These are phyloP conservation scores for Phataginus tetradactyla DNA, from an alignment of 2,797 vertebrate genomes.

Conservation along the genomic window DNA sequence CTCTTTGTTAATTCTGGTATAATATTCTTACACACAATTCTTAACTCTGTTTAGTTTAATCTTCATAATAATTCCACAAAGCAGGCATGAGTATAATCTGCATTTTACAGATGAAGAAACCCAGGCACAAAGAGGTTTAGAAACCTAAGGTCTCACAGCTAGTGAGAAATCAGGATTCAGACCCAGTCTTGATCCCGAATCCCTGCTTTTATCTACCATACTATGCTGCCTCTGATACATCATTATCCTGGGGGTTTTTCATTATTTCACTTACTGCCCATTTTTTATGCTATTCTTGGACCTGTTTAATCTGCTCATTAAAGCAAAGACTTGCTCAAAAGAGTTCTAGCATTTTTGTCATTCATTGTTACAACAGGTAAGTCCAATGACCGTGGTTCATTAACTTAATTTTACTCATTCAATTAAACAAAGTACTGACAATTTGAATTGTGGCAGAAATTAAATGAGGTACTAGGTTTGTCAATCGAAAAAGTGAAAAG, in stretches of 20 bases:
- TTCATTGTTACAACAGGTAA: neutral
- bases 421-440: neutral
- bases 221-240: neutral
- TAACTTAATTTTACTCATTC: neutral
- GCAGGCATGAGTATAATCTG: neutral
- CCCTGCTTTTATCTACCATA: neutral
- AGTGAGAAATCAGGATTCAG: neutral
- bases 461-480: neutral
- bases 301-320: neutral
- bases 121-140: neutral
- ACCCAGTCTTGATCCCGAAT: neutral
- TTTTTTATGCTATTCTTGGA: neutral
- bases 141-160: neutral
- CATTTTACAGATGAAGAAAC: constrained; percentile 11
- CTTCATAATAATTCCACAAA: neutral
- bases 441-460: neutral
- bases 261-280: neutral
- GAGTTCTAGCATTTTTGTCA: neutral
- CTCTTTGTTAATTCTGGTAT: neutral
- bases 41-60: neutral
- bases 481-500: neutral
- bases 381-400: neutral
- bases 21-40: too few species aligned
- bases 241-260: neutral
- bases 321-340: neutral